These are phyloP conservation scores for Ceryle rudis DNA, from an alignment of 2,797 vertebrate genomes.

Conservation along the genomic window DNA sequence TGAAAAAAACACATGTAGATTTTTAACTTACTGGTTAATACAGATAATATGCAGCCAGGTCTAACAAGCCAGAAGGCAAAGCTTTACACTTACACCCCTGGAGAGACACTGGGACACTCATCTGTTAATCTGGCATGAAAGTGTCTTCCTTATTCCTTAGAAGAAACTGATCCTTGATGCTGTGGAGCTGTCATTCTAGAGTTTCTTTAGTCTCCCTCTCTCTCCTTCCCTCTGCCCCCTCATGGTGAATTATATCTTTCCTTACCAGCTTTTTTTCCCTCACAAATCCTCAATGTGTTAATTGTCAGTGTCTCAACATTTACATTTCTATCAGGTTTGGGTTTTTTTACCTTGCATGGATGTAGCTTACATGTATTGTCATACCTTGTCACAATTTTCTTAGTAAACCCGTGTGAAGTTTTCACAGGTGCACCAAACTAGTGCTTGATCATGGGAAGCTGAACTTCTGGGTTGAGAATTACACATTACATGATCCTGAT, in stretches of 20 bases:
- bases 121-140: neutral
- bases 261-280: neutral
- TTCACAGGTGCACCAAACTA: neutral
- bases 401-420: neutral
- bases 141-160: neutral
- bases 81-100: rapidly evolving
- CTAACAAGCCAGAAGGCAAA: neutral
- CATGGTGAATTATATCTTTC: neutral
- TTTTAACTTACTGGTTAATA: neutral
- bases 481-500: neutral
- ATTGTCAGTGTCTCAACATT: neutral
- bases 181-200: neutral
- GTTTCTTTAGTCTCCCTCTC: neutral
- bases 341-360: neutral
- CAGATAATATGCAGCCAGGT: neutral
- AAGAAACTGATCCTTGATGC: neutral
- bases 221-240: neutral
- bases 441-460: neutral
- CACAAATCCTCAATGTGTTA: neutral
- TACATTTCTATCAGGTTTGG: neutral
- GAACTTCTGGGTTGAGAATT: neutral
- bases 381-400: neutral
- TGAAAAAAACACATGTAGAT: neutral
- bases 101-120: neutral
- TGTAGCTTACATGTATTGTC: neutral